These are phyloP conservation scores for Odocoileus virginianus DNA, from an alignment of 2,113 vertebrate genomes.

Conservation along the genomic window DNA sequence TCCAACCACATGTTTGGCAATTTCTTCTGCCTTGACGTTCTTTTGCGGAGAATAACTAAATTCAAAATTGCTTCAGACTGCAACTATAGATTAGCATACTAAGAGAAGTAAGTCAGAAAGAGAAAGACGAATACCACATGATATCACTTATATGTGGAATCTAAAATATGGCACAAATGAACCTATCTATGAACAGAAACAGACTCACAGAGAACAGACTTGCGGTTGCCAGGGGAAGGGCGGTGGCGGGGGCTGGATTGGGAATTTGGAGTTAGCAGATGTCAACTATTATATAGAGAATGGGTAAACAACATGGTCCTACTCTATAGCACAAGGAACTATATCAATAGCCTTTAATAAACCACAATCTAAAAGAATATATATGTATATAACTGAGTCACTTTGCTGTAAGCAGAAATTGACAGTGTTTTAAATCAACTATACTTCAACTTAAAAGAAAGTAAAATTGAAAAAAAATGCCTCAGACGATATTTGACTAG, in stretches of 20 bases:
- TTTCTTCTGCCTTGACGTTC: neutral
- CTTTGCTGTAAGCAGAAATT: neutral
- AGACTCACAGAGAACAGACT: neutral
- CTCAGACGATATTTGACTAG: neutral
- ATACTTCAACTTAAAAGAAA: neutral
- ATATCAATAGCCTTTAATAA: neutral
- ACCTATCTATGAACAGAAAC: neutral
- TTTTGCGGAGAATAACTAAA: neutral
- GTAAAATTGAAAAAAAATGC: neutral
- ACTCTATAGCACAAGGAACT: neutral
- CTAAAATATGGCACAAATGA: neutral
- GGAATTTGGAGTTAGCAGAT: neutral
- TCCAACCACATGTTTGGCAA: neutral
- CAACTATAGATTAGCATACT: neutral
- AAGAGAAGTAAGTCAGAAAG: neutral
- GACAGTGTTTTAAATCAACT: neutral
- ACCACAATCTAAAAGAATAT: neutral
- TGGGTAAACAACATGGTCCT: neutral
- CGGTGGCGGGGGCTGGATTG: neutral
- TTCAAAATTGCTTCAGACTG: neutral
- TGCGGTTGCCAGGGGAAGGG: neutral
- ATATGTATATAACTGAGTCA: neutral
- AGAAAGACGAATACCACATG: neutral
- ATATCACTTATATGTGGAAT: neutral
- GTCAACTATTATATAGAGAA: neutral